phyloP scores from a whole-genome alignment of 2,797 vertebrate genomes.

The Ctenochaetus hawaiiensis region DNA sequence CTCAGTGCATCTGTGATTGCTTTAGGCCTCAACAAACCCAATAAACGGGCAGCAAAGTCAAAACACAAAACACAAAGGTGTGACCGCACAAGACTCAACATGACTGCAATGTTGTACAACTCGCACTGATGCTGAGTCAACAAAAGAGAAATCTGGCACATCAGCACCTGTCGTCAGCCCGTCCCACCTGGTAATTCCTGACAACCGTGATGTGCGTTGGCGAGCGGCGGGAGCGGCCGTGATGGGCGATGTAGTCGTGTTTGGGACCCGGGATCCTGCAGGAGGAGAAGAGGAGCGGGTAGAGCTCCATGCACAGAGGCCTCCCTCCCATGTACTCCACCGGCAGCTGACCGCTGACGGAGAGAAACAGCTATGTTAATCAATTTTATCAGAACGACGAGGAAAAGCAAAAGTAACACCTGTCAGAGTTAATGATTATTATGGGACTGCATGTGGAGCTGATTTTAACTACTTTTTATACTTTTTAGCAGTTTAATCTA shows the following conservation, averaged over 20 bases:
- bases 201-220: slow-evolving; percentile 89
- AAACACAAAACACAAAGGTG: not conserved
- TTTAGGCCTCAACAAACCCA: not conserved
- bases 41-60: not conserved
- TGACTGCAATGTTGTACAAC: not conserved
- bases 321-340: slow-evolving; percentile 83
- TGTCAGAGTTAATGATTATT: too few species aligned
- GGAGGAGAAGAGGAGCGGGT: slow-evolving; percentile 88
- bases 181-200: slow-evolving; percentile 87
- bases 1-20: not conserved
- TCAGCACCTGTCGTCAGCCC: not conserved
- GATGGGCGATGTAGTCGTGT: slow-evolving; percentile 84
- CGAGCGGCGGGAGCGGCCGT: slow-evolving; percentile 75
- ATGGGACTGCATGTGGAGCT: not conserved
- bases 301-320: slow-evolving; percentile 88
- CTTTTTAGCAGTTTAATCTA: too few species aligned
- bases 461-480: not conserved
- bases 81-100: slow-evolving; percentile 29
- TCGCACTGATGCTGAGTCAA: not conserved
- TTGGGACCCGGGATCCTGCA: slow-evolving; percentile 89
- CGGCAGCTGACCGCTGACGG: slow-evolving; percentile 77
- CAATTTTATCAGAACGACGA: not conserved
- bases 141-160: not conserved
- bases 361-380: not conserved
- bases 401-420: not conserved